Percentiles rank a stretch among this genome's conserved stretches.
Conservation (phyloP, 2,888 invertebrate species). For the Pherbina coryleti region DNA sequence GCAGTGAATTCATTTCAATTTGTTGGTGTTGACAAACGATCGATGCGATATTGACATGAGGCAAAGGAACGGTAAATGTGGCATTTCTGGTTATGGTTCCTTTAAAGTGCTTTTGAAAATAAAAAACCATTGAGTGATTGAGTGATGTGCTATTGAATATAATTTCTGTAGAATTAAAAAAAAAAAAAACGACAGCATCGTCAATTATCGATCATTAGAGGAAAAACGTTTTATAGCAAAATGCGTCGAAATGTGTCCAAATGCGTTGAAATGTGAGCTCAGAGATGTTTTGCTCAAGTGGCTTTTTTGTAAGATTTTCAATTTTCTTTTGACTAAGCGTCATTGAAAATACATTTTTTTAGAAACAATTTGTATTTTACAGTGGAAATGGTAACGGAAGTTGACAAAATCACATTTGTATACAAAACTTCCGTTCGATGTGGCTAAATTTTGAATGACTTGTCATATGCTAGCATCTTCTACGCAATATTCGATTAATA, state of each 20-base stretch:
- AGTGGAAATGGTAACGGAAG: not conserved
- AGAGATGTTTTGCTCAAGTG: not conserved
- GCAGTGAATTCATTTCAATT: too few relatives aligned
- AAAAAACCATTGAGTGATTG: slow-evolving; percentile 24
- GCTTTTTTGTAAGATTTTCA: too few relatives aligned
- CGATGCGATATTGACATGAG: not conserved
- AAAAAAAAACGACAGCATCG: not conserved
- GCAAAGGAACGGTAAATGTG: not conserved
- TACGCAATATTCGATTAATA: too few relatives aligned
- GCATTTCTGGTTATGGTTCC: not conserved
- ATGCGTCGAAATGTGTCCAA: not conserved
- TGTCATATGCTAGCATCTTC: too few relatives aligned
- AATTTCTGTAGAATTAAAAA: not conserved
- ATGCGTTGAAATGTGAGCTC: not conserved
- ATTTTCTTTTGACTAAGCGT: not conserved
- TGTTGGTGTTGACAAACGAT: slow-evolving; percentile 33
- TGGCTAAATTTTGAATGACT: too few relatives aligned
- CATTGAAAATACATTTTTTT: not conserved
- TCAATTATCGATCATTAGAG: slow-evolving; percentile 32
- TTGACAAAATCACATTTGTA: not conserved
- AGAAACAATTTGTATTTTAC: too few relatives aligned
- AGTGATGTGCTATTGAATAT: not conserved
- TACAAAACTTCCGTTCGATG: not conserved
- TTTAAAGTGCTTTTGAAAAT: slow-evolving; percentile 11
- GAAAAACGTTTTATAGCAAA: not conserved